A percentile compares a stretch with the other conserved stretches of the same genome.
Conservation (phyloP, 2,797 vertebrate species). For the Pygocentrus nattereri region DNA sequence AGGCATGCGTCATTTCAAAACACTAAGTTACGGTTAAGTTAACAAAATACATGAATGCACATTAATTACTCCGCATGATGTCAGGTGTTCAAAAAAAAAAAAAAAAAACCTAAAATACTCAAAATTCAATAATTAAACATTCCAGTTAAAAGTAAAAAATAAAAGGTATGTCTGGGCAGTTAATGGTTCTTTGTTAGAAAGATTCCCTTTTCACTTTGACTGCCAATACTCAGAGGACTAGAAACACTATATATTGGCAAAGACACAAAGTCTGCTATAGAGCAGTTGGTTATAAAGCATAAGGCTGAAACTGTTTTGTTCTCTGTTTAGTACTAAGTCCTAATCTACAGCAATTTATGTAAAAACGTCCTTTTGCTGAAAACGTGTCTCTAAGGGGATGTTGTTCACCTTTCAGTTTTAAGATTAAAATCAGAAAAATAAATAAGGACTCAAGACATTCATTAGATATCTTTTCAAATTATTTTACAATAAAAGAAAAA, state of each 20-base stretch:
- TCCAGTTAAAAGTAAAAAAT: constrained; percentile 70
- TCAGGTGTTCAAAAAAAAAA: constrained; percentile 69
- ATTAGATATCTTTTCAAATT: constrained; percentile 66
- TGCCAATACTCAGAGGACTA: constrained; percentile 25
- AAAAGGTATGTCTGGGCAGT: constrained; percentile 10
- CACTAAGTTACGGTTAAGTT: constrained; percentile 74
- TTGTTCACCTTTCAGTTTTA: constrained; percentile 40
- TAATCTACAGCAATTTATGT: not conserved
- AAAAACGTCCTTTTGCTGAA: constrained; percentile 6
- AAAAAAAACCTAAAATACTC: constrained; percentile 56
- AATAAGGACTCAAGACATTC: constrained; percentile 77
- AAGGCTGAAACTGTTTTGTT: constrained; percentile 25
- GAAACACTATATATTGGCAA: constrained; percentile 7
- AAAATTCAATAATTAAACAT: constrained; percentile 56
- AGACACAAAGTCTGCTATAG: not conserved
- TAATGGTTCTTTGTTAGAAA: constrained; percentile 22
- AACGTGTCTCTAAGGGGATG: constrained; percentile 11
- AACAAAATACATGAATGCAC: constrained; percentile 76
- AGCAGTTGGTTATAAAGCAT: constrained; percentile 3
- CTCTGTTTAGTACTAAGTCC: not conserved
- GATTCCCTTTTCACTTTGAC: constrained; percentile 34
- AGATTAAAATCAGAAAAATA: constrained; percentile 72
- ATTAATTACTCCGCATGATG: constrained; percentile 76
- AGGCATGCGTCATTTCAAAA: constrained; percentile 77
- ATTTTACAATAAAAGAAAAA: constrained; percentile 72